Evolutionary conservation across 1,140 invertebrate genomes (phyloP).

Genomic region (Sycophila sp.): DNA sequence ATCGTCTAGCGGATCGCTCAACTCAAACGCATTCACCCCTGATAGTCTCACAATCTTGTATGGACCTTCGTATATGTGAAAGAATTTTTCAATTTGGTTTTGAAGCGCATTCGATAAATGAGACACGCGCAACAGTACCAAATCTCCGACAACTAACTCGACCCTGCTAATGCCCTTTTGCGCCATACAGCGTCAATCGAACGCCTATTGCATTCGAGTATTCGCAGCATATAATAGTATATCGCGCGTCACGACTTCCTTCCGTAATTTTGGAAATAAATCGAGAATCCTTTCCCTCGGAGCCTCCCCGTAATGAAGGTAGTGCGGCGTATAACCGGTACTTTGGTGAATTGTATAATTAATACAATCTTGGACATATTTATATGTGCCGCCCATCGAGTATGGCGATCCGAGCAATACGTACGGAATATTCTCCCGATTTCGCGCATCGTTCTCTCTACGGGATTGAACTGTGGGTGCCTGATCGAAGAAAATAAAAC

Average conservation of each 20-base stretch:
- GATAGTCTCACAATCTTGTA: background rate
- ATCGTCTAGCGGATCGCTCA: background rate
- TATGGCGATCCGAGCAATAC: conserved; percentile 43
- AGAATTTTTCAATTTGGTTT: background rate
- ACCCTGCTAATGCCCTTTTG: background rate
- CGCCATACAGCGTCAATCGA: background rate
- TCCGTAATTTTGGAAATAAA: background rate
- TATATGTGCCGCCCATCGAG: background rate
- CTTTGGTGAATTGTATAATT: background rate
- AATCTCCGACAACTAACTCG: background rate
- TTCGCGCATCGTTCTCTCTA: too few species aligned
- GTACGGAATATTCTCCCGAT: too few species aligned
- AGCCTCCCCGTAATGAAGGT: background rate
- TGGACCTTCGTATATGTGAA: conserved; percentile 2
- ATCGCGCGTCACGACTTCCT: background rate
- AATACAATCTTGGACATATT: background rate
- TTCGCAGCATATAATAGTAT: background rate
- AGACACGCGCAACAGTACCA: background rate
- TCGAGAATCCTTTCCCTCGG: background rate
- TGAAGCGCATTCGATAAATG: background rate
- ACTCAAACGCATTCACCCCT: background rate
- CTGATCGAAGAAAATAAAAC: conserved; percentile 43
- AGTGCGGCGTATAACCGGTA: background rate
- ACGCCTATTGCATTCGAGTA: background rate
- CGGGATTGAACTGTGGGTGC: conserved; percentile 54